Conservation (phyloP, 1,140 invertebrate species). For the Tribolium madens region DNA sequence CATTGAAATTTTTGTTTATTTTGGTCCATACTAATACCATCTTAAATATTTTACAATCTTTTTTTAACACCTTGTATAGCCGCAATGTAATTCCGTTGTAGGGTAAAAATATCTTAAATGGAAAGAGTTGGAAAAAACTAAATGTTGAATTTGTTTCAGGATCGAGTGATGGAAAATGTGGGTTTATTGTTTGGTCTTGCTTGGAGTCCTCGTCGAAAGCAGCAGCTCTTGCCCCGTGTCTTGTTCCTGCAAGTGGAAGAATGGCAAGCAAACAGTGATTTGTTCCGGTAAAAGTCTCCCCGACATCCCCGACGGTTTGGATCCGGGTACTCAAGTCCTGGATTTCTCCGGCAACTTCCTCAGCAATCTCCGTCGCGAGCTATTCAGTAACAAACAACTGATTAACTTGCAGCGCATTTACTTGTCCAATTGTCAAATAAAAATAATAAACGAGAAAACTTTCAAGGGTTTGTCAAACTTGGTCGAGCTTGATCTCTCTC, state of each 20-base stretch:
- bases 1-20: too few relatives aligned
- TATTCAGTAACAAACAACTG: slow-evolving; percentile 80
- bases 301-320: slow-evolving; percentile 81
- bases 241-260: slow-evolving; percentile 91
- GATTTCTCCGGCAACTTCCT: slow-evolving; percentile 87
- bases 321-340: slow-evolving; percentile 87
- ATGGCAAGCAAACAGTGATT: slow-evolving; percentile 89
- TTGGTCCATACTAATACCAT: too few relatives aligned
- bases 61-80: too few relatives aligned
- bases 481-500: slow-evolving; percentile 87
- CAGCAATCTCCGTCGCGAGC: slow-evolving; percentile 77
- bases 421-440: slow-evolving; percentile 79
- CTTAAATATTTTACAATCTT: too few relatives aligned
- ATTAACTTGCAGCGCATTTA: slow-evolving; percentile 91
- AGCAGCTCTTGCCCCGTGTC: slow-evolving; percentile 73
- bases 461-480: slow-evolving; percentile 87
- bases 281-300: slow-evolving; percentile 80
- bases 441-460: slow-evolving; percentile 79
- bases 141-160: background rate
- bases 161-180: slow-evolving; percentile 23
- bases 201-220: background rate
- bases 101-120: too few relatives aligned
- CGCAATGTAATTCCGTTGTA: too few relatives aligned
- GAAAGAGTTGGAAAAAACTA: too few relatives aligned
- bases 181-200: slow-evolving; percentile 3